Evolutionary conservation across 2,888 invertebrate species (phyloP), one percentile per base, ranked within the genome.

Genomic region (Stenolophus ochropezus): DNA sequence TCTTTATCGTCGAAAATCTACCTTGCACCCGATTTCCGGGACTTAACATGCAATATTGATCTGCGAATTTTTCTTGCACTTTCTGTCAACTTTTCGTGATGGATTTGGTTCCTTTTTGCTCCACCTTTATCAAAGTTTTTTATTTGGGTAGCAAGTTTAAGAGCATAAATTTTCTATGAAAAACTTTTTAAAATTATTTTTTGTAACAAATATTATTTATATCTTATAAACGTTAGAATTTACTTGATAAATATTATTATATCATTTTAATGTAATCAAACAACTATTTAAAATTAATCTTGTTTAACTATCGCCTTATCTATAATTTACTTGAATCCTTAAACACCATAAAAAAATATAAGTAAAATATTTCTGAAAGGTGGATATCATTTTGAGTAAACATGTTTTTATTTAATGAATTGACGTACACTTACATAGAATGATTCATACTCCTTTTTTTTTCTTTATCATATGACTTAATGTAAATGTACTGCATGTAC

Each of bases 391-490:
- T 56, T 56, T 56, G 56, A 61, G 25, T 11, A 61, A 61, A 69
- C 27, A 69, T n/a, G 4, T 61, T 61, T 61, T 61, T 56, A 14
- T 56, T 49, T 49, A 49, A 49, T 23, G 58, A 20, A 53, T 23
- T 33, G 20, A 65, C 65, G 16, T 65, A 65, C 14, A 8, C 33
- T 65, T 65, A 33, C 18, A 65, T n/a, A 33, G 25, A 6, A 16
- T 69, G 65, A 69, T 18, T 69, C 65, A 69, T 69, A 18, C 1
- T 16, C 14, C 14, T 61, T 61, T 61, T 61, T 61, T 6, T 20
- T 14, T 61, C 25, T 61, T 61, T 61, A 21, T 61, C 61, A 27
- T 21, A n/a, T 61, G 18, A 20, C 56, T 56, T 61, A 58, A 58
- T 58, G 23, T 21, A 23, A n/a, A 61, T 61, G 61, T 25, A 23